These are phyloP conservation scores for Quadriops clusia DNA, from an alignment of 2,888 invertebrate genomes.

Conservation along the genomic window DNA sequence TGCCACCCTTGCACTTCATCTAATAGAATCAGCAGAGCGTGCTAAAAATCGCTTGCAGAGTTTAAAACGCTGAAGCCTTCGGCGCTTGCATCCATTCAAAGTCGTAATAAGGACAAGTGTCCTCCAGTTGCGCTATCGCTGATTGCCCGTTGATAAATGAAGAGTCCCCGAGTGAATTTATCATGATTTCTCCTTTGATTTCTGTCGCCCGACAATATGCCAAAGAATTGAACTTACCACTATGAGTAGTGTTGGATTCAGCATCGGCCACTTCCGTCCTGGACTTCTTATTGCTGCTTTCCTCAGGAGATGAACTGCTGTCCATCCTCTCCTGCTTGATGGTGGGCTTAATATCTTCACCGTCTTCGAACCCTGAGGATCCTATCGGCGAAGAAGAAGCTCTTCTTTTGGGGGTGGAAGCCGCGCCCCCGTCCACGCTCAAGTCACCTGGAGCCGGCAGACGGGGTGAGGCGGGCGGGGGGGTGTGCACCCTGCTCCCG, in stretches of 20 bases:
- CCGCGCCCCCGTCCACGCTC: conserved; percentile 69
- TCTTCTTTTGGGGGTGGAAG: conserved; percentile 59
- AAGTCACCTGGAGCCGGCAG: conserved; percentile 53
- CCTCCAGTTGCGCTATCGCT: too few species aligned
- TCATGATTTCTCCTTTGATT: too few species aligned
- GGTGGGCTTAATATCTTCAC: conserved; percentile 37
- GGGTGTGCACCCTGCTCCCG: conserved; percentile 52
- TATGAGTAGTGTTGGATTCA: conserved; percentile 82
- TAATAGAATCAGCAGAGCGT: too few species aligned
- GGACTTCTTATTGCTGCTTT: conserved; percentile 51
- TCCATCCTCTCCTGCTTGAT: conserved; percentile 60
- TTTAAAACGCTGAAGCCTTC: too few species aligned
- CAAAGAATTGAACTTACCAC: conserved; percentile 80
- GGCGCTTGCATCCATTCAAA: too few species aligned
- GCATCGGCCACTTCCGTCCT: conserved; percentile 77
- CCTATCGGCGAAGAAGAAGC: conserved; percentile 39
- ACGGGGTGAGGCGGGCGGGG: conserved; percentile 57
- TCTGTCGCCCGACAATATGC: too few species aligned
- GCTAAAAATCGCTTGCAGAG: too few species aligned
- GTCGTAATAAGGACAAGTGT: too few species aligned
- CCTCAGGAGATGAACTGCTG: conserved; percentile 49
- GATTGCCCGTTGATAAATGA: too few species aligned
- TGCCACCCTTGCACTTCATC: too few species aligned
- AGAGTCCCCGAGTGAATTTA: too few species aligned
- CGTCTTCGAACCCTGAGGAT: conserved; percentile 35